Conservation (phyloP, 2,113 vertebrate species). For the Phalacrocorax pelagicus region DNA sequence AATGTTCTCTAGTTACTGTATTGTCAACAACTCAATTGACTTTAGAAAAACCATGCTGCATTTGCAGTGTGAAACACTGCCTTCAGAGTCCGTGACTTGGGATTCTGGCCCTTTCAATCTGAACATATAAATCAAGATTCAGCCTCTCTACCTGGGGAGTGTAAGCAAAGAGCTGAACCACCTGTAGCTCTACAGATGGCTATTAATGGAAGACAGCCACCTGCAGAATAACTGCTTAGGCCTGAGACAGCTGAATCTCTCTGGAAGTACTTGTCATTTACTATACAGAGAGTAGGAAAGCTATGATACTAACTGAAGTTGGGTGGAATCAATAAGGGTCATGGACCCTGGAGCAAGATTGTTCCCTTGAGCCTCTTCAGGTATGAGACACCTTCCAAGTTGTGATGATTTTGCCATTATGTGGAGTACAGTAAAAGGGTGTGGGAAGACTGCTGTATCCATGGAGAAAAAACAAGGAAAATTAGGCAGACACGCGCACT, state of each 20-base stretch:
- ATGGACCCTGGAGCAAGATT: background rate
- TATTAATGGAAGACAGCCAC: background rate
- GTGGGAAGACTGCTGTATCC: background rate
- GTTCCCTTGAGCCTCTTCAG: background rate
- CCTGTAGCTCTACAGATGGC: background rate
- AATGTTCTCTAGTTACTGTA: background rate
- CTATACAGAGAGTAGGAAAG: background rate
- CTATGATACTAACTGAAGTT: background rate
- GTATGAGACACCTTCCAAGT: background rate
- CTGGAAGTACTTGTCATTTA: background rate
- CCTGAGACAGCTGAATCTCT: background rate
- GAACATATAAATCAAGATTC: background rate
- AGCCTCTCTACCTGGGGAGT: background rate
- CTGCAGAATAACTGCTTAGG: background rate
- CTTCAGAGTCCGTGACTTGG: background rate
- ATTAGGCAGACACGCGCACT: rapidly evolving
- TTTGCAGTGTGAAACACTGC: background rate
- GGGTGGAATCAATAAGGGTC: background rate
- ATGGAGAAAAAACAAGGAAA: background rate
- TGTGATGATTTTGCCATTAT: background rate
- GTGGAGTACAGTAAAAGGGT: background rate
- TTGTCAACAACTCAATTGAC: background rate
- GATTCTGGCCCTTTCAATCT: background rate
- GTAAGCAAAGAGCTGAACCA: background rate
- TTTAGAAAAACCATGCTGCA: background rate